Base-by-base conservation (phyloP, 2,113 vertebrate species). In the Physeter macrocephalus region DNA sequence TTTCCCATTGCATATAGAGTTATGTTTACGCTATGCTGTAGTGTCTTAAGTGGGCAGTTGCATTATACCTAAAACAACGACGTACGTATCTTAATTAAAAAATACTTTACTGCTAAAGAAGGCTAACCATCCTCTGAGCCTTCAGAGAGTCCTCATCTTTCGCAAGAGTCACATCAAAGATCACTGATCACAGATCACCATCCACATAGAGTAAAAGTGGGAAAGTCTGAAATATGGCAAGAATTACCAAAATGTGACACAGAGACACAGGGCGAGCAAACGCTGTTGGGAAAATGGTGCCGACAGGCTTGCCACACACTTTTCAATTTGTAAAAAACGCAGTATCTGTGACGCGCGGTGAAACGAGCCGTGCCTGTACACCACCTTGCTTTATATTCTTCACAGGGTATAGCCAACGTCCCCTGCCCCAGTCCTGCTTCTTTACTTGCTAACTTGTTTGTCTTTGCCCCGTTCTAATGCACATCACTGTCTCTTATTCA, bases 331-430 rank as follows among this genome's bases (percentile, higher is more conserved):
- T 78, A n/a, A 78, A 52, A 52, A 21, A 52, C 13, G 18, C 31
- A 78, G 46, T 34, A 23, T 20, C 46, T 6, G 46, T n/a, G 46
- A 52, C 8, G 10, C 0, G 0, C 0, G 0, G 46, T 78, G n/a
- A 23, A 52, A 78, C 10, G 10, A 34, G 10, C 34, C n/a, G n/a
- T n/a, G 18, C 46, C 75, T 52, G 75, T 6, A n/a, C 18, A n/a
- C 36, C 43, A 21, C 21, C 66, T 78, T 36, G 29, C n/a, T 75
- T 75, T 54, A 43, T 39, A 4, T 20, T 88, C 57, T 49, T n/a
- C 39, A 36, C 3, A 25, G 39, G n/a, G 34, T 41, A 27, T 4
- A 34, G 39, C 34, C 77, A 41, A 34, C 31, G 14, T 5, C 1
- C n/a, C 14, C n/a, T 15, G 8, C 8, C 15, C 36, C 2, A 57